Percentiles rank a stretch among this genome's conserved stretches.
Evolutionary conservation across 2,888 invertebrate species (phyloP).

Genomic region (Busseola fusca): DNA sequence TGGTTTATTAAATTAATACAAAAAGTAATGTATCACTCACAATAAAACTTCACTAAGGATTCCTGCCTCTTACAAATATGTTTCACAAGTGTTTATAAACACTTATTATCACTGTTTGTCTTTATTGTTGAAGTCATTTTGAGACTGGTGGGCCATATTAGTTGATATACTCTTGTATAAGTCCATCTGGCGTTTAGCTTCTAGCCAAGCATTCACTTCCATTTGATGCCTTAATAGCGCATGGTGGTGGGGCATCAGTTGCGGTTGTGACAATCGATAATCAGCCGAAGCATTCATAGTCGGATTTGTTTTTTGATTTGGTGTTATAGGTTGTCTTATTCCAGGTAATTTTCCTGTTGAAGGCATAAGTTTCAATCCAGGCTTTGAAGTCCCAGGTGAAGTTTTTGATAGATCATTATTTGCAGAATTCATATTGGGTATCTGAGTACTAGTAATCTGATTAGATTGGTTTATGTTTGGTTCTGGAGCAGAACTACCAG

Average conservation of each 20-base stretch:
- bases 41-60: constrained; percentile 29
- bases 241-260: constrained; percentile 74
- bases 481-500: constrained; percentile 71
- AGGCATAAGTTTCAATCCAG: constrained; percentile 73
- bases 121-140: constrained; percentile 82
- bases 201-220: constrained; percentile 84
- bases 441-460: constrained; percentile 82
- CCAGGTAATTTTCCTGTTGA: constrained; percentile 75
- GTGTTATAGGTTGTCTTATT: constrained; percentile 76
- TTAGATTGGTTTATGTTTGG: constrained; percentile 80
- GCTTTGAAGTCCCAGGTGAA: constrained; percentile 79
- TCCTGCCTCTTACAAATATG: constrained; percentile 20
- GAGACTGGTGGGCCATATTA: constrained; percentile 79
- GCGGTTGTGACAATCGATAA: constrained; percentile 72
- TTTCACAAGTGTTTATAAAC: constrained; percentile 15
- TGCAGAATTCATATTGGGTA: constrained; percentile 72
- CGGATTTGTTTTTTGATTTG: constrained; percentile 72
- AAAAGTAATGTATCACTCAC: constrained; percentile 27
- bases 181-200: constrained; percentile 81
- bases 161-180: constrained; percentile 81
- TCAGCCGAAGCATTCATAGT: constrained; percentile 73
- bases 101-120: constrained; percentile 73
- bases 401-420: constrained; percentile 77
- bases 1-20: constrained; percentile 11
- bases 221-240: constrained; percentile 78